Conservation (phyloP, 2,113 vertebrate genomes). For the Osmerus mordax region DNA sequence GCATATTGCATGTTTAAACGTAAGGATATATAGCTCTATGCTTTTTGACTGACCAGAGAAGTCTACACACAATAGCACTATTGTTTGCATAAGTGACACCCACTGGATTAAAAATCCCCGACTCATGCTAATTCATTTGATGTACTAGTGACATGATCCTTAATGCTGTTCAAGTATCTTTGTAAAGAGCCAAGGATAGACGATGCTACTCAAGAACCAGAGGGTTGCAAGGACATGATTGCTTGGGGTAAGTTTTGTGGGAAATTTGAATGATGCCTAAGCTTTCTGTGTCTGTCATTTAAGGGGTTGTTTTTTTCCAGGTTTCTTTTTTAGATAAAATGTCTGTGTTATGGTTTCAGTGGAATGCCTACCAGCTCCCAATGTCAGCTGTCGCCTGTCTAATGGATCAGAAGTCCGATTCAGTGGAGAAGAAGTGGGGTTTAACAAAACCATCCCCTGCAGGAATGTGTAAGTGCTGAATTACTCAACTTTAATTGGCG, state of each 20-base stretch:
- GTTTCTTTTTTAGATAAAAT: too few relatives aligned
- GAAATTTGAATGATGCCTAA: conserved; percentile 4
- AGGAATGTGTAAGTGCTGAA: conserved; percentile 88
- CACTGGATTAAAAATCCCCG: not conserved
- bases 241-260: conserved; percentile 82
- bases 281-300: not conserved
- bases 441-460: conserved; percentile 84
- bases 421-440: conserved; percentile 84
- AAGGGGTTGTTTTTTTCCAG: too few relatives aligned
- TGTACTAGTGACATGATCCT: conserved; percentile 65
- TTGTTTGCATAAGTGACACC: too few relatives aligned
- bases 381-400: conserved; percentile 84
- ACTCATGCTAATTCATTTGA: not conserved
- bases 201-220: conserved; percentile 89
- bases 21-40: too few relatives aligned
- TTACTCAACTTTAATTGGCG: too few relatives aligned
- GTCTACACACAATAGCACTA: too few relatives aligned
- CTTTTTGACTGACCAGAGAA: too few relatives aligned
- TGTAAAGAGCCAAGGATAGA: conserved; percentile 88
- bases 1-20: too few relatives aligned
- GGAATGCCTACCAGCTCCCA: conserved; percentile 88
- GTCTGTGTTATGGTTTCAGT: conserved; percentile 65
- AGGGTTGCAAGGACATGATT: conserved; percentile 82
- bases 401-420: conserved; percentile 84
- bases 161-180: conserved; percentile 80